Evolutionary conservation across 2,888 invertebrate species (phyloP).

Genomic region (Sinotaia quadrata): DNA sequence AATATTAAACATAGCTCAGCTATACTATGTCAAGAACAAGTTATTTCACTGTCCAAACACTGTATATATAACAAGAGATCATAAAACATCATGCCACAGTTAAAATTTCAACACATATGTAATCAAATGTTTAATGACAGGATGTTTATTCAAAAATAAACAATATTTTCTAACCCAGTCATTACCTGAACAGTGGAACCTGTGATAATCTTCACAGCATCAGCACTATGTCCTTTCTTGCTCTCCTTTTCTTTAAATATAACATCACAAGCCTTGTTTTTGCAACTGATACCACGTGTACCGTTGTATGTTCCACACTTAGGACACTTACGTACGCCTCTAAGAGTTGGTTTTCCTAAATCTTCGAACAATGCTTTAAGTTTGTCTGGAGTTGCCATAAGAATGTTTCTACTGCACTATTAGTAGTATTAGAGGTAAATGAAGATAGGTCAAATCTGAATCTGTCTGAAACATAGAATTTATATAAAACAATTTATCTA

Average conservation of each 20-base stretch:
- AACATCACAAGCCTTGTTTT: conserved; percentile 81
- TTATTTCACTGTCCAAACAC: too few relatives aligned
- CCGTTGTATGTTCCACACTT: conserved; percentile 85
- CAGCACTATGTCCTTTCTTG: conserved; percentile 76
- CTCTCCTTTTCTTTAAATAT: conserved; percentile 78
- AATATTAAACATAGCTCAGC: too few relatives aligned
- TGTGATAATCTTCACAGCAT: conserved; percentile 80
- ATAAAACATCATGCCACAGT: too few relatives aligned
- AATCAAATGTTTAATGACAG: too few relatives aligned
- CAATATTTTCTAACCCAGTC: background rate
- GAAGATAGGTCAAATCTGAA: too few relatives aligned
- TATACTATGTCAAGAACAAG: too few relatives aligned
- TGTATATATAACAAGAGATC: too few relatives aligned
- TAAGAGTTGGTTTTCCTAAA: conserved; percentile 78
- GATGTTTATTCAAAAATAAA: background rate
- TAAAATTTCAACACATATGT: too few relatives aligned
- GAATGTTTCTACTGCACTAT: background rate
- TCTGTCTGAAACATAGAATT: too few relatives aligned
- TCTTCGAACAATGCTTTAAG: conserved; percentile 74
- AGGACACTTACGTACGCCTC: conserved; percentile 83
- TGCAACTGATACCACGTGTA: conserved; percentile 82
- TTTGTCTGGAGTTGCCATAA: conserved; percentile 40
- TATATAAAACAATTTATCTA: too few relatives aligned
- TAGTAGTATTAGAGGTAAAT: conserved; percentile 1
- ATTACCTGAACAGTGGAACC: conserved; percentile 74